Evolutionary conservation across 2,888 invertebrate species (phyloP).

Genomic region (Lordiphosa andalusiaca): DNA sequence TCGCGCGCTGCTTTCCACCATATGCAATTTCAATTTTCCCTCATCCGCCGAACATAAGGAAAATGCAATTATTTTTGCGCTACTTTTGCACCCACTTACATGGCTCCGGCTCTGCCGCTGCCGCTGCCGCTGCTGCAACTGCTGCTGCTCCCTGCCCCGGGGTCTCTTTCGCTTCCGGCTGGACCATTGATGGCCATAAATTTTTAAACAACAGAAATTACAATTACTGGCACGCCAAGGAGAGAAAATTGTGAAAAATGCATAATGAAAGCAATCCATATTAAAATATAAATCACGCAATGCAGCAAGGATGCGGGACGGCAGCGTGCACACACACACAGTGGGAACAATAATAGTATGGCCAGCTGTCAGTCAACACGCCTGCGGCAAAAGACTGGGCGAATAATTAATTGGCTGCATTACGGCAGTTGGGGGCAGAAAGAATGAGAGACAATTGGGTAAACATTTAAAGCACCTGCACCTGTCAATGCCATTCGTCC

Average conservation of each 20-base stretch:
- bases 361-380: slow-evolving; percentile 62
- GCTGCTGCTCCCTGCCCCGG: slow-evolving; percentile 1
- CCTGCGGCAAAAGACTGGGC: slow-evolving; percentile 40
- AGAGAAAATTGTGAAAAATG: slow-evolving; percentile 57
- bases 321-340: slow-evolving; percentile 21
- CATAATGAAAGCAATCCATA: slow-evolving; percentile 72
- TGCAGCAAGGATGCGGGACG: slow-evolving; percentile 33
- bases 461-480: slow-evolving; percentile 16
- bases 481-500: slow-evolving; percentile 34
- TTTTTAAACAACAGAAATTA: slow-evolving; percentile 72
- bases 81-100: slow-evolving; percentile 45
- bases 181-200: slow-evolving; percentile 66
- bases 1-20: slow-evolving; percentile 20
- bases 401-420: slow-evolving; percentile 70
- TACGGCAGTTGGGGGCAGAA: slow-evolving; percentile 33
- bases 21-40: slow-evolving; percentile 64
- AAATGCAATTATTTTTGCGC: slow-evolving; percentile 65
- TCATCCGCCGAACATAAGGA: slow-evolving; percentile 17
- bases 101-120: background rate
- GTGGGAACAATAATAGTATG: slow-evolving; percentile 59
- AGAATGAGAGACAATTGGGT: slow-evolving; percentile 6
- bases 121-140: background rate
- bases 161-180: slow-evolving; percentile 42
- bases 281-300: slow-evolving; percentile 66
- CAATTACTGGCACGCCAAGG: slow-evolving; percentile 52